Conservation (phyloP, 1,140 invertebrate genomes). For the Formica selysi region DNA sequence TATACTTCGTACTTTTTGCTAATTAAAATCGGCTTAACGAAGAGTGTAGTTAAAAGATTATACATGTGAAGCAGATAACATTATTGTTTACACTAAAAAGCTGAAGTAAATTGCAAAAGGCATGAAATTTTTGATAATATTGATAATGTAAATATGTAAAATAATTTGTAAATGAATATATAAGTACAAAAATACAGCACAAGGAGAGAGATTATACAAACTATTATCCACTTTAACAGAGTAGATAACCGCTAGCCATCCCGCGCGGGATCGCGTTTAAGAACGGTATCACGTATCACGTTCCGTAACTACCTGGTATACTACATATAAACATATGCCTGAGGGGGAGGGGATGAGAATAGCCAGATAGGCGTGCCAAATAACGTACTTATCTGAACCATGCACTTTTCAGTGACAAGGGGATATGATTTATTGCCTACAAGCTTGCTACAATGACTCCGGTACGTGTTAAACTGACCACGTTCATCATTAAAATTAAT, state of each 20-base stretch:
- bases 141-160: neutral
- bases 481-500: slow-evolving; percentile 83
- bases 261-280: slow-evolving; percentile 57
- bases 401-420: slow-evolving; percentile 76
- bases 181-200: neutral
- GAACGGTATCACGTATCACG: slow-evolving; percentile 62
- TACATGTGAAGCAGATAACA: neutral
- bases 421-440: slow-evolving; percentile 77
- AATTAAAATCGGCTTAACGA: neutral
- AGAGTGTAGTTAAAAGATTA: neutral
- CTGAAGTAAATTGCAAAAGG: neutral
- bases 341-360: slow-evolving; percentile 1
- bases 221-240: neutral
- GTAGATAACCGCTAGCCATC: neutral
- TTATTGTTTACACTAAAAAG: slow-evolving; percentile 5
- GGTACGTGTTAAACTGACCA: slow-evolving; percentile 80
- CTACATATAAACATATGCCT: neutral
- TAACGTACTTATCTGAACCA: slow-evolving; percentile 76
- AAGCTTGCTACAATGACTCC: slow-evolving; percentile 76
- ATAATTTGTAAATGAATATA: neutral
- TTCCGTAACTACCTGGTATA: slow-evolving; percentile 55
- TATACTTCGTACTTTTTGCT: too few relatives aligned
- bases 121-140: neutral
- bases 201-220: neutral
- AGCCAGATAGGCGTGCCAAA: slow-evolving; percentile 66